Percentiles rank a stretch among this genome's conserved stretches.
Conservation (phyloP, 1,140 invertebrate species). For the Caenorhabditis elegans region DNA sequence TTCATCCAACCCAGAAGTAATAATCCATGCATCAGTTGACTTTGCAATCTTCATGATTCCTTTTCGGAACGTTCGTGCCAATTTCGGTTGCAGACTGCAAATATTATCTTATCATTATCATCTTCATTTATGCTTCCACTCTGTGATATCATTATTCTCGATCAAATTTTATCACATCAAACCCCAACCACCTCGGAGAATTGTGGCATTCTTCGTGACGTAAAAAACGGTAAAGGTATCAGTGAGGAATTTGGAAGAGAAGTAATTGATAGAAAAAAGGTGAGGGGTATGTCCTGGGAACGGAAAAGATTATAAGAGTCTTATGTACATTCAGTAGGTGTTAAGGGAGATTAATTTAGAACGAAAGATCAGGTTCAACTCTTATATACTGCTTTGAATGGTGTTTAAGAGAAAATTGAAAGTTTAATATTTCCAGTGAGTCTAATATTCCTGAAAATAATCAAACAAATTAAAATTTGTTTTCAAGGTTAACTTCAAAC, state of each 20-base stretch:
- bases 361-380: not conserved
- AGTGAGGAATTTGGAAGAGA: not conserved
- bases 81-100: slow-evolving; percentile 78
- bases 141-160: not conserved
- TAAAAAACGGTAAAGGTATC: not conserved
- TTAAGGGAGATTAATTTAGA: not conserved
- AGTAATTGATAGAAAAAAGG: not conserved
- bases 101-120: not conserved
- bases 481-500: not conserved
- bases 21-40: slow-evolving; percentile 94
- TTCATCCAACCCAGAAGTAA: slow-evolving; percentile 91
- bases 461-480: no score
- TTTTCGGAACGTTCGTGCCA: slow-evolving; percentile 89
- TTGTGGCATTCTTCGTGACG: not conserved
- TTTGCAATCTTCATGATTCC: slow-evolving; percentile 94
- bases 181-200: not conserved
- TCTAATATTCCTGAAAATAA: no score
- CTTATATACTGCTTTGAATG: not conserved
- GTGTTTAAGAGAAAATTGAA: no score
- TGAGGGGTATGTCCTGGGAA: no score
- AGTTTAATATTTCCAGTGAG: no score
- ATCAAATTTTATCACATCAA: not conserved
- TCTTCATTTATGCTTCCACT: not conserved
- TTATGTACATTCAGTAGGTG: not conserved
- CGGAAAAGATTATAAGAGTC: not conserved